Evolutionary conservation across 2,888 invertebrate species (phyloP).

Genomic region (Electrophaes corylata): DNA sequence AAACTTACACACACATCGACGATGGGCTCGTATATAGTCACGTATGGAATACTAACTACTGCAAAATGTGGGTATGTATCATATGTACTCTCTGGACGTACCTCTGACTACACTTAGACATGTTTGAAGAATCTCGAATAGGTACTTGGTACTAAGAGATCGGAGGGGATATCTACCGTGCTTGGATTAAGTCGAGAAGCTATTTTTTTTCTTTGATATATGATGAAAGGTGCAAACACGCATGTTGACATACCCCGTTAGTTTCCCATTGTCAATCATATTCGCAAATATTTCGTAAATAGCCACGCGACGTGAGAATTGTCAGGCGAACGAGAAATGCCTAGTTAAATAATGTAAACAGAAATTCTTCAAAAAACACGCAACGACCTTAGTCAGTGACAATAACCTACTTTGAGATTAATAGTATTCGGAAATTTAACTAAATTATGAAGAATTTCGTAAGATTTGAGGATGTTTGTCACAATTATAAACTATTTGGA

Average conservation of each 20-base stretch:
- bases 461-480: slow-evolving; percentile 5
- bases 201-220: no score
- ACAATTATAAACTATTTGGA: slow-evolving; percentile 7
- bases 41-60: no score
- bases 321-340: slow-evolving; percentile 7
- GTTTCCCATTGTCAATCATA: slow-evolving; percentile 11
- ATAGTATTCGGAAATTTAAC: slow-evolving; percentile 2
- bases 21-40: no score
- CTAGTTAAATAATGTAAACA: slow-evolving; percentile 4
- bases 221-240: slow-evolving; percentile 10
- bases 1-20: no score
- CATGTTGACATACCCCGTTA: slow-evolving; percentile 12
- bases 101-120: no score
- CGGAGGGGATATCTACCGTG: no score
- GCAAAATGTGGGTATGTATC: no score
- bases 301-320: slow-evolving; percentile 14
- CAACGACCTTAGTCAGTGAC: slow-evolving; percentile 14
- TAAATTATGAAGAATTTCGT: slow-evolving; percentile 7
- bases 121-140: no score
- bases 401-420: slow-evolving; percentile 18
- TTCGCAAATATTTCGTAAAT: slow-evolving; percentile 24
- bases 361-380: slow-evolving; percentile 4
- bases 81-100: no score
- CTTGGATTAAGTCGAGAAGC: no score
- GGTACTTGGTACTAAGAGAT: no score